Evolutionary conservation across 2,113 vertebrate species (phyloP), one percentile per base, ranked within the genome.

Genomic region (Trematocara marginatum): DNA sequence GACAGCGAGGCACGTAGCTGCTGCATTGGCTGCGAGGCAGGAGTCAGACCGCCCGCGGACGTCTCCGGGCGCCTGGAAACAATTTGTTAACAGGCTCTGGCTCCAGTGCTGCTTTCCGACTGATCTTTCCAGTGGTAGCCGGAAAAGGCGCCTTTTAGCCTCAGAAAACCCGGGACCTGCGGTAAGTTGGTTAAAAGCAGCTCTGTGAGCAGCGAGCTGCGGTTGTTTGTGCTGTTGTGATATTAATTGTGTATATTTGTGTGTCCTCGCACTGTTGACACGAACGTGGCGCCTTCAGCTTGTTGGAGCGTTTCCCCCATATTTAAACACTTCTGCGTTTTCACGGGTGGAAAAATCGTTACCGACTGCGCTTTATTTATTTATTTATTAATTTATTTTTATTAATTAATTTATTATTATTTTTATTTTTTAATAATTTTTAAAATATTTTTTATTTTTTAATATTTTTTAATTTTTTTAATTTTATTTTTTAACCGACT

Each of bases 261-360:
- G 23, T 57, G 76, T 83, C 80, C 47, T 42, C 57, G 2, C 76
- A 16, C 54, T 51, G 87, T 35, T 83, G 80, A 31, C 59, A 52
- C 74, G 31, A 89, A 80, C 85, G 90, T 86, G 42, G 79, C 20
- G 81, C 59, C 69, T 74, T 26, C 81, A 59, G 90, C 91, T 84
- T 57, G 92, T 89, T 64, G 86, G 86, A 85, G 88, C 23, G 86
- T 90, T 90, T 93, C 23, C 49, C 16, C 85, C 76, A 87, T 88
- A 83, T 86, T 82, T 23, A 20, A 59, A 81, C 6, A 54, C 26
- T 84, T 38, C 0, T 78, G 49, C 51, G 26, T 56, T 69, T 79
- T 51, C 10, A 76, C 20, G 10, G 12, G 20, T 8, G 57, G 16
- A 61, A 38, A 34, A 35, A 54, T 74, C 35, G 20, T 69, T 35